Percentiles rank a stretch among this genome's conserved stretches.
Conservation (phyloP, 2,113 vertebrate species). For the Chlamydotis undulata region DNA sequence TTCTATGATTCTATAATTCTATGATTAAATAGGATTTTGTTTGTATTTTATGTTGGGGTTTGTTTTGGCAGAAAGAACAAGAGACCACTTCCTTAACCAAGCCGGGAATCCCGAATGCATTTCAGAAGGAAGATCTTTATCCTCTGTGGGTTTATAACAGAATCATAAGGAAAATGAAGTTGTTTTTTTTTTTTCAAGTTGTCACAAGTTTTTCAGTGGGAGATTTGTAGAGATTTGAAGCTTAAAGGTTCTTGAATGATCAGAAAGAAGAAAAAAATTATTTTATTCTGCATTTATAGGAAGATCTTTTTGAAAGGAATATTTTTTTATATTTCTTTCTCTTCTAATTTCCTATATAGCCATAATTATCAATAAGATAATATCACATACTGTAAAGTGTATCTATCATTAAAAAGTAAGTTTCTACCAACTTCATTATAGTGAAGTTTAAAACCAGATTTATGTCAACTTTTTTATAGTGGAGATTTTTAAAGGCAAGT, state of each 20-base stretch:
- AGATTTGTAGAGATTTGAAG: neutral
- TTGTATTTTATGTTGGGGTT: neutral
- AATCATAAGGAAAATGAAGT: neutral
- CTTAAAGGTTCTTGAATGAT: neutral
- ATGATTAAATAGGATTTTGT: neutral
- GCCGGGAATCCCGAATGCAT: neutral
- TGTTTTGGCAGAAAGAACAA: neutral
- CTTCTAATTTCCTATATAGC: neutral
- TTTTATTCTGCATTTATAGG: neutral
- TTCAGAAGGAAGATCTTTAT: neutral
- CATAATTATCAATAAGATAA: neutral
- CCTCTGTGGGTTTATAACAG: neutral
- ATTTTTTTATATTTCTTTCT: neutral
- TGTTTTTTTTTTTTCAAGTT: neutral
- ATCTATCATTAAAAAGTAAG: neutral
- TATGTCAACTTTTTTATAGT: neutral
- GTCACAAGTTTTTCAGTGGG: neutral
- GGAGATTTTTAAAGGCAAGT: neutral
- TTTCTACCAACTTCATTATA: neutral
- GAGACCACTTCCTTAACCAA: neutral
- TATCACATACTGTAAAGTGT: neutral
- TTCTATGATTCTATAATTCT: no score
- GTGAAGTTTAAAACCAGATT: neutral
- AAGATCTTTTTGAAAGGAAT: neutral
- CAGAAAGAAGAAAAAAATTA: neutral